Conservation (phyloP, 1,140 invertebrate genomes). For the Sipha flava region DNA sequence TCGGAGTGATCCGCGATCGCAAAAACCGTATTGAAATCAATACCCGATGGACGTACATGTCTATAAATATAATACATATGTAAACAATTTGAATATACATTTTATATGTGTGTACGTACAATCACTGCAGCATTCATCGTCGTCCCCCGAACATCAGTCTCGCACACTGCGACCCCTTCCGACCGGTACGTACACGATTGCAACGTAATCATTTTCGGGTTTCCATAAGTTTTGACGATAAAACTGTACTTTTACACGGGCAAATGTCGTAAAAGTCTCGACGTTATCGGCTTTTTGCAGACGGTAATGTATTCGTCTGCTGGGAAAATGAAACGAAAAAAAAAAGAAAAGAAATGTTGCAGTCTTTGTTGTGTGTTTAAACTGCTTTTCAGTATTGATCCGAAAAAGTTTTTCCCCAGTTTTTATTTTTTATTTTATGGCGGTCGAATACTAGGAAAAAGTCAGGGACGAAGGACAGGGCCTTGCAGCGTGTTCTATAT, state of each 20-base stretch:
- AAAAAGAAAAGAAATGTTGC: slow-evolving; percentile 11
- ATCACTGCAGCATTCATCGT: too few relatives aligned
- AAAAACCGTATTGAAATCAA: not conserved
- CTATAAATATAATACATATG: too few relatives aligned
- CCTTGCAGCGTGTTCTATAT: not conserved
- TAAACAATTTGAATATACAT: too few relatives aligned
- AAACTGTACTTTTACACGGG: slow-evolving; percentile 18
- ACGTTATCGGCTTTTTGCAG: slow-evolving; percentile 21
- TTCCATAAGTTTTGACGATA: slow-evolving; percentile 7
- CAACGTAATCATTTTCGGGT: not conserved
- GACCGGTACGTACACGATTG: not conserved
- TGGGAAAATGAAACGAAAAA: not conserved
- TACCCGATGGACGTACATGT: not conserved
- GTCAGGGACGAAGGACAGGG: slow-evolving; percentile 3
- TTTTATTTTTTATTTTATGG: slow-evolving; percentile 9
- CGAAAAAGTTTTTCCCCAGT: slow-evolving; percentile 26
- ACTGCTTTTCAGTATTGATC: slow-evolving; percentile 31
- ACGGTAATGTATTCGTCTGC: slow-evolving; percentile 31
- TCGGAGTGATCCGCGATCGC: not conserved
- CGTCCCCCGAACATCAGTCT: not conserved
- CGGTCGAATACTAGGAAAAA: slow-evolving; percentile 3
- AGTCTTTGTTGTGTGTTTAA: slow-evolving; percentile 33
- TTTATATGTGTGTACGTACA: too few relatives aligned
- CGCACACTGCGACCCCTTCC: not conserved
- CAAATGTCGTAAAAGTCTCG: slow-evolving; percentile 30